phyloP scores from a whole-genome alignment of 2,113 vertebrate genomes.

The Tragelaphus strepsiceros region DNA sequence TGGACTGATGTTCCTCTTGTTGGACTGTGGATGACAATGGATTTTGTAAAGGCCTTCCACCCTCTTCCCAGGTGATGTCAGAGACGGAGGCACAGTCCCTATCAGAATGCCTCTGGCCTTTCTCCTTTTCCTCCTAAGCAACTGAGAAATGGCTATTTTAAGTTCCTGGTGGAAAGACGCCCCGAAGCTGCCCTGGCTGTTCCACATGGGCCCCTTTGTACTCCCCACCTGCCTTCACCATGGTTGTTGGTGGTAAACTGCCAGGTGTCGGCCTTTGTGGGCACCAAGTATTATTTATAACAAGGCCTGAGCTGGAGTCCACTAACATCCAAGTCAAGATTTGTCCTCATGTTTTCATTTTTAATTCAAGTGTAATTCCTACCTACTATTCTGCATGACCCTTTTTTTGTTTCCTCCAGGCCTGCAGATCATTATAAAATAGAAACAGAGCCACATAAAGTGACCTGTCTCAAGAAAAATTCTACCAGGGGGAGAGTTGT shows the following conservation, averaged over 20 bases:
- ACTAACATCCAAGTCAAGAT: not conserved
- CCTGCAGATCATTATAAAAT: not conserved
- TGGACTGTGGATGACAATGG: not conserved
- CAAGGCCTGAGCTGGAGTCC: not conserved
- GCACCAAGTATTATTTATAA: not conserved
- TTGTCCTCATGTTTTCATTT: not conserved
- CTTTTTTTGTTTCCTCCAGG: not conserved
- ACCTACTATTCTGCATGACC: not conserved
- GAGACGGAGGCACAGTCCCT: not conserved
- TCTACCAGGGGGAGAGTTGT: not conserved
- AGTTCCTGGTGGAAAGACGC: not conserved
- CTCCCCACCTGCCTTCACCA: not conserved
- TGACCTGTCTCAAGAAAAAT: not conserved
- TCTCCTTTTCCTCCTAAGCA: not conserved
- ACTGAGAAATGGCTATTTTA: not conserved
- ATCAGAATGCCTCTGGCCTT: not conserved
- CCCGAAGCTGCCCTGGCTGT: not conserved
- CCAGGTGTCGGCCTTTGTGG: not conserved
- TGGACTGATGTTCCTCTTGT: not conserved
- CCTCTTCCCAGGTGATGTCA: not conserved
- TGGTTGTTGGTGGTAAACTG: accelerated
- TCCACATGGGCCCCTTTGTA: not conserved
- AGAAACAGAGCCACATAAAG: not conserved
- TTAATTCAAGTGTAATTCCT: not conserved
- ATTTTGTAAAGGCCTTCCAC: not conserved